Conservation (phyloP, 2,113 vertebrate species). For the Calonectris borealis region DNA sequence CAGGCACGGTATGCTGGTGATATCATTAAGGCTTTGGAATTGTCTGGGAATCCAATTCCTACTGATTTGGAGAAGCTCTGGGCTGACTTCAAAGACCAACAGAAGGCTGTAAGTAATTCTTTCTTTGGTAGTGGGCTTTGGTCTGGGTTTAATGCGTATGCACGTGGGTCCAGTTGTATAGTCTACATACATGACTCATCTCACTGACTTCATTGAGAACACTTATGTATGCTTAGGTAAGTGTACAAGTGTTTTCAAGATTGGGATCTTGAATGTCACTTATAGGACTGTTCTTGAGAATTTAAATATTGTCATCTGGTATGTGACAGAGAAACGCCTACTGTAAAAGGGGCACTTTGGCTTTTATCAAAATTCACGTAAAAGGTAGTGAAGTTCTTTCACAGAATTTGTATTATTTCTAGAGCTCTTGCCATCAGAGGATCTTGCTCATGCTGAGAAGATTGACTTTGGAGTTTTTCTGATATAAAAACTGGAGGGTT, state of each 20-base stretch:
- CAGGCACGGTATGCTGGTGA: constrained; percentile 95
- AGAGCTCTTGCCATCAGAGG: not conserved
- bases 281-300: not conserved
- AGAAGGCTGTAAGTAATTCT: constrained; percentile 87
- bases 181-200: not conserved
- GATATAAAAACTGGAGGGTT: not conserved
- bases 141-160: not conserved
- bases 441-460: not conserved
- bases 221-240: fast-evolving
- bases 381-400: not conserved
- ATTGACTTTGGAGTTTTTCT: not conserved
- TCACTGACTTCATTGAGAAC: not conserved
- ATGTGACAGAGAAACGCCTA: not conserved
- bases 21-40: constrained; percentile 96
- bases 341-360: not conserved
- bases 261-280: not conserved
- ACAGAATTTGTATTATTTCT: not conserved
- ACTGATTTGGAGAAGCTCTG: constrained; percentile 92
- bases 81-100: constrained; percentile 95
- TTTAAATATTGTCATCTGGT: not conserved
- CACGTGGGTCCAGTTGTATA: not conserved
- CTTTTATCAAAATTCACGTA: not conserved
- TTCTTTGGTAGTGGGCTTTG: not conserved
- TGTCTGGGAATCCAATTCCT: constrained; percentile 87
- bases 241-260: not conserved